Conservation (phyloP, 2,888 invertebrate genomes). For the Microctonus hyperodae region DNA sequence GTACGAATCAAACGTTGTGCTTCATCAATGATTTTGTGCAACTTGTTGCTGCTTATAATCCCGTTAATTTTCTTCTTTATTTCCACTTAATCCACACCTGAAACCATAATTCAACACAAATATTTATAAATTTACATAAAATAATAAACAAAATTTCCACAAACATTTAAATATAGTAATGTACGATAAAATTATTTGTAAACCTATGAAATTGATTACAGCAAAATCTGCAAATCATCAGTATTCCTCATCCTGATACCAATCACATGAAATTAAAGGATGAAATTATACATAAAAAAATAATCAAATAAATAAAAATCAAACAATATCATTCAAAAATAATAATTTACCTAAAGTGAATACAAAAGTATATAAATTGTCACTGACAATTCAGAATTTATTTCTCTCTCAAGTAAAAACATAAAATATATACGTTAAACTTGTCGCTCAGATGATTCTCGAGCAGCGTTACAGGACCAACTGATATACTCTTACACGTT, state of each 20-base stretch:
- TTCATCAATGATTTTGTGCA: background rate
- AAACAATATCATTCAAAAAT: too few species aligned
- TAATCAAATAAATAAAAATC: too few species aligned
- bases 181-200: too few species aligned
- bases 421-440: background rate
- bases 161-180: too few species aligned
- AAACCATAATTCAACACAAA: background rate
- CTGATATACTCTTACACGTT: constrained; percentile 1
- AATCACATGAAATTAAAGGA: too few species aligned
- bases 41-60: background rate
- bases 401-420: background rate
- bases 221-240: too few species aligned
- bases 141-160: background rate
- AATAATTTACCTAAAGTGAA: too few species aligned
- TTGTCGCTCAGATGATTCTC: background rate
- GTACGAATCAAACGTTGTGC: background rate
- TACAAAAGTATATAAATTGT: too few species aligned
- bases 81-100: background rate
- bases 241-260: too few species aligned
- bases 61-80: too few species aligned
- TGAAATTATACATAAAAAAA: too few species aligned
- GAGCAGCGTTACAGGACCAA: background rate
- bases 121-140: background rate
- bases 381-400: background rate
- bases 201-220: too few species aligned